A percentile compares a stretch with the other conserved stretches of the same genome.
These are phyloP conservation scores for Limnodromus scolopaceus DNA, from an alignment of 2,797 vertebrate species.

Conservation along the genomic window DNA sequence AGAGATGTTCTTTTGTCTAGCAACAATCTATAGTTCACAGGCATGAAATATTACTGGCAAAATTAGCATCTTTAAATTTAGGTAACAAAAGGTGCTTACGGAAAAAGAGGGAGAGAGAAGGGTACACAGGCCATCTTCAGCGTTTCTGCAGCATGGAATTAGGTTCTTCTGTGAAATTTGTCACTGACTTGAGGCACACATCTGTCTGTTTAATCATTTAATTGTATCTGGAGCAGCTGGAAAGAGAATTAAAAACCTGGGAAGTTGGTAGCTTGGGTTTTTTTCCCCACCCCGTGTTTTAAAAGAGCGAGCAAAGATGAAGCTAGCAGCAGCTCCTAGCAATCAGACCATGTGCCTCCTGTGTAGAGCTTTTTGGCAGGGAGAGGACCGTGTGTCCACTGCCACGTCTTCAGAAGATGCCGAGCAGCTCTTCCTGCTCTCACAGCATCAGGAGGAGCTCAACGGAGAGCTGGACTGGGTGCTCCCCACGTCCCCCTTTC, in stretches of 20 bases:
- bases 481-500: accelerated
- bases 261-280: neutral
- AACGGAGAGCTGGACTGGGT: neutral
- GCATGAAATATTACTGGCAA: neutral
- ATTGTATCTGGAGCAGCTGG: neutral
- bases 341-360: neutral
- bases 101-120: neutral
- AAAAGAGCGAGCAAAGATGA: neutral
- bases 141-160: neutral
- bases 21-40: neutral
- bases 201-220: neutral
- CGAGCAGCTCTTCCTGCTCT: neutral
- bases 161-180: neutral
- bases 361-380: neutral
- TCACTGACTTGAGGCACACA: neutral
- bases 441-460: neutral
- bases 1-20: neutral
- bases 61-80: neutral
- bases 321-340: neutral
- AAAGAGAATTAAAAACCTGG: neutral
- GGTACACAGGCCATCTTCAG: neutral
- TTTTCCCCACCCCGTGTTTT: neutral
- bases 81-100: neutral
- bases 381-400: neutral
- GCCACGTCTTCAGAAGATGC: neutral